phyloP scores from a whole-genome alignment of 2,888 invertebrate genomes.

The Eupelmus urozonus region DNA sequence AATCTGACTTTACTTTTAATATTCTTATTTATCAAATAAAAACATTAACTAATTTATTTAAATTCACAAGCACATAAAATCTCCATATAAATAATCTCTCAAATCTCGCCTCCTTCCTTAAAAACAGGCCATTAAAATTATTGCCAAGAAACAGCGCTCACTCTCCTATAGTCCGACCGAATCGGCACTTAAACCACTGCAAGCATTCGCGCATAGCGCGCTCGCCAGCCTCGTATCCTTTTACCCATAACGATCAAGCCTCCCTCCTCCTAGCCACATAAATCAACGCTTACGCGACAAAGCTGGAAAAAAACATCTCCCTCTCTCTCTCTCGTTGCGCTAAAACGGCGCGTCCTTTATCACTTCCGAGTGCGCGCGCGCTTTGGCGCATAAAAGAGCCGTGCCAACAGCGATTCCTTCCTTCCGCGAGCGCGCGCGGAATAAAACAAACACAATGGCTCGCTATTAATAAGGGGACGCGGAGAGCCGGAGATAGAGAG shows the following conservation, averaged over 20 bases:
- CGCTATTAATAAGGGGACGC: constrained; percentile 8
- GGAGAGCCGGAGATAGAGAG: neutral
- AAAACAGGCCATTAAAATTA: neutral
- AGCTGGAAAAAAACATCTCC: neutral
- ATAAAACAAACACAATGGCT: constrained; percentile 8
- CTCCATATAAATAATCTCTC: no score
- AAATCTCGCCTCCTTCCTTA: no score
- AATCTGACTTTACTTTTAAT: no score
- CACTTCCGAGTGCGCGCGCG: constrained; percentile 14
- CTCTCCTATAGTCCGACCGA: neutral
- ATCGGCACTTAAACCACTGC: constrained; percentile 29
- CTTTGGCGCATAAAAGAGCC: neutral
- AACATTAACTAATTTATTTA: no score
- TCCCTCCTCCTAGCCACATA: no score
- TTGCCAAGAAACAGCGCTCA: neutral
- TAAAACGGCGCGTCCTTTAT: constrained; percentile 23
- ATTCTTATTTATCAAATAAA: no score
- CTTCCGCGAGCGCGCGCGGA: neutral
- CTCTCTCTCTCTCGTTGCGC: neutral
- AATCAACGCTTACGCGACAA: neutral
- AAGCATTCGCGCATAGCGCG: neutral
- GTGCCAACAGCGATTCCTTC: neutral
- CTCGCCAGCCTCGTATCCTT: neutral
- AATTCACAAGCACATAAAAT: no score
- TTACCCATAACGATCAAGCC: neutral